phyloP scores from a whole-genome alignment of 30 jellyfish, hydroid and myxozoan species.

The Turritopsis rubra region DNA sequence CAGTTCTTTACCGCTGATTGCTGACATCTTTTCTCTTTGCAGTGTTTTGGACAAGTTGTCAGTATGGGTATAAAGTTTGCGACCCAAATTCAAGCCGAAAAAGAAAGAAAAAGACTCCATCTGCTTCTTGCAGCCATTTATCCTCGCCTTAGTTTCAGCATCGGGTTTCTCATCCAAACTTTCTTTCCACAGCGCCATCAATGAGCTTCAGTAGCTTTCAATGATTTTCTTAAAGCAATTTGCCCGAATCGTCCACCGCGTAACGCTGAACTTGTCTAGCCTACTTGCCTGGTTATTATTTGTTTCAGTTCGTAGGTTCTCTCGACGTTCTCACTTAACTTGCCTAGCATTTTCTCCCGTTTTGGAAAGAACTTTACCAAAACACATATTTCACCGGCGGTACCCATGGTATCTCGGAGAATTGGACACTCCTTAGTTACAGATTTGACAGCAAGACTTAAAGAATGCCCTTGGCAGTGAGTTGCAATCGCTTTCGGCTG shows the following conservation, averaged over 20 bases:
- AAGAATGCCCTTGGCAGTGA: conserved; percentile 43
- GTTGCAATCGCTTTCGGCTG: conserved; percentile 37
- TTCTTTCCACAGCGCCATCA: background rate
- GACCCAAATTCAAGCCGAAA: background rate
- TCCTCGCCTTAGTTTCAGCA: background rate
- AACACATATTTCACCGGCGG: conserved; percentile 53
- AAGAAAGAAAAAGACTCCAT: background rate
- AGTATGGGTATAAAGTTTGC: background rate
- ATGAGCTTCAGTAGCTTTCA: conserved; percentile 28
- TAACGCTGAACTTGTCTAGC: conserved; percentile 31
- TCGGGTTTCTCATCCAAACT: background rate
- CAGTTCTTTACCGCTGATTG: background rate
- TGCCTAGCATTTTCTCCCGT: conserved; percentile 49
- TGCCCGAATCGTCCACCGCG: conserved; percentile 33
- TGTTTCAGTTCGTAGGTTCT: too few species aligned
- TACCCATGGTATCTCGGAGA: conserved; percentile 37
- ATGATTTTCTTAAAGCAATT: conserved; percentile 20
- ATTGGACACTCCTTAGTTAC: conserved; percentile 11
- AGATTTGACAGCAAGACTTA: conserved; percentile 38
- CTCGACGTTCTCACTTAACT: background rate
- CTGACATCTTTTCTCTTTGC: background rate
- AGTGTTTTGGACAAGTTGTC: background rate
- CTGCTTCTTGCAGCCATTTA: background rate
- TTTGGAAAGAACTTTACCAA: conserved; percentile 56
- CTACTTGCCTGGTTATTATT: too few species aligned